Evolutionary conservation across 2,797 vertebrate genomes (phyloP).

Genomic region (Orestias chungarensis): DNA sequence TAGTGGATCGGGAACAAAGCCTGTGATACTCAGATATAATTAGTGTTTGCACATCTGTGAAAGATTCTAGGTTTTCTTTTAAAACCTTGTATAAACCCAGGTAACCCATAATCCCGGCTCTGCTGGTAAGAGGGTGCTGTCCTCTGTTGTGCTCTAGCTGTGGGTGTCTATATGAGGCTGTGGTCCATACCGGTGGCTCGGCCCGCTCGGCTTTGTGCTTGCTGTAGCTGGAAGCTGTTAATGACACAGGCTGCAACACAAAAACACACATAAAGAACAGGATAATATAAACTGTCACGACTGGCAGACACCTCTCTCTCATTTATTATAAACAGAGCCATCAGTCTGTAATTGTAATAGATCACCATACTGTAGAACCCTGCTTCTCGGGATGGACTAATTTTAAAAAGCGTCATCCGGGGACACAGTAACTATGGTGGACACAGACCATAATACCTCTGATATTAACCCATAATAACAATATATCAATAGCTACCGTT

Average conservation of each 20-base stretch:
- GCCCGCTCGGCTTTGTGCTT: conserved; percentile 38
- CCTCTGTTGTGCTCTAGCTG: conserved; percentile 51
- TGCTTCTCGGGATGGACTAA: no score
- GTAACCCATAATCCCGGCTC: no score
- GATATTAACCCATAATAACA: no score
- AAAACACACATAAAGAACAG: conserved; percentile 13
- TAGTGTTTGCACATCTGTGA: neutral
- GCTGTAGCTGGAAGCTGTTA: conserved; percentile 52
- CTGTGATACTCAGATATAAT: no score
- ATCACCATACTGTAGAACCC: neutral
- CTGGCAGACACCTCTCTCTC: neutral
- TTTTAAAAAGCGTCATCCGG: no score
- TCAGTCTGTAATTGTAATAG: no score
- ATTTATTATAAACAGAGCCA: neutral
- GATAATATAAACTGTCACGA: neutral
- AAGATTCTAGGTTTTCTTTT: no score
- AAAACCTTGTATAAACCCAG: no score
- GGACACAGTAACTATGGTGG: no score
- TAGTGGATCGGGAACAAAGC: neutral
- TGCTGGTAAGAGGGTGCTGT: conserved; percentile 25
- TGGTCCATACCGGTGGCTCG: conserved; percentile 52
- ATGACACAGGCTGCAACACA: conserved; percentile 63
- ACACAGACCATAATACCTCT: no score
- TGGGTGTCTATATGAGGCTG: neutral
- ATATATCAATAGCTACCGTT: no score